Conservation (phyloP, 2,888 invertebrate genomes). For the Therioaphis trifolii region DNA sequence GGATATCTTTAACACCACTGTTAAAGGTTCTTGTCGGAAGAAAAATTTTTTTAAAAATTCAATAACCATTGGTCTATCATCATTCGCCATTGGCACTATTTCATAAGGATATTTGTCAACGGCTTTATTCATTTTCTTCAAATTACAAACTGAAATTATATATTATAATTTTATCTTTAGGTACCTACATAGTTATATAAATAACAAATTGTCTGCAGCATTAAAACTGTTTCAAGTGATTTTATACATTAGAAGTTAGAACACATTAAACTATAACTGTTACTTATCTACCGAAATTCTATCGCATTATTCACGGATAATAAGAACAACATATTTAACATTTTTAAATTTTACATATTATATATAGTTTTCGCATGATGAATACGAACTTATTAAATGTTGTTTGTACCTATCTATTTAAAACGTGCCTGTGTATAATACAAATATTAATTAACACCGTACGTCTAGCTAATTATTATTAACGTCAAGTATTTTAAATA, state of each 20-base stretch:
- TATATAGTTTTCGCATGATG: background rate
- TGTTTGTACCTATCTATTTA: background rate
- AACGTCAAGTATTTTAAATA: background rate
- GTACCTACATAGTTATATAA: too few species aligned
- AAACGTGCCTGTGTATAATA: background rate
- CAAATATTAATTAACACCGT: background rate
- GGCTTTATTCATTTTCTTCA: background rate
- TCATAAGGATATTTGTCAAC: slow-evolving; percentile 67
- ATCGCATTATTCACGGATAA: too few species aligned
- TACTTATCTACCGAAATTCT: too few species aligned
- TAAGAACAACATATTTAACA: too few species aligned
- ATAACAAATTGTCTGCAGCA: too few species aligned
- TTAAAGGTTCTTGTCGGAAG: slow-evolving; percentile 80
- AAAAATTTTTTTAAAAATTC: slow-evolving; percentile 75
- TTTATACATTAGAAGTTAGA: too few species aligned
- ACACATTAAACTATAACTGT: too few species aligned
- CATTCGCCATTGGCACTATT: slow-evolving; percentile 70
- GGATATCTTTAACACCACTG: slow-evolving; percentile 74
- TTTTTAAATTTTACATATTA: too few species aligned
- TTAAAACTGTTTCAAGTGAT: too few species aligned
- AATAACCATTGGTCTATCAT: slow-evolving; percentile 72
- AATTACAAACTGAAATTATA: background rate
- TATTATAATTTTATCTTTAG: too few species aligned
- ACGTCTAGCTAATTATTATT: background rate
- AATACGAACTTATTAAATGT: background rate